phyloP scores from a whole-genome alignment of 2,113 vertebrate genomes.

The Orycteropus afer region DNA sequence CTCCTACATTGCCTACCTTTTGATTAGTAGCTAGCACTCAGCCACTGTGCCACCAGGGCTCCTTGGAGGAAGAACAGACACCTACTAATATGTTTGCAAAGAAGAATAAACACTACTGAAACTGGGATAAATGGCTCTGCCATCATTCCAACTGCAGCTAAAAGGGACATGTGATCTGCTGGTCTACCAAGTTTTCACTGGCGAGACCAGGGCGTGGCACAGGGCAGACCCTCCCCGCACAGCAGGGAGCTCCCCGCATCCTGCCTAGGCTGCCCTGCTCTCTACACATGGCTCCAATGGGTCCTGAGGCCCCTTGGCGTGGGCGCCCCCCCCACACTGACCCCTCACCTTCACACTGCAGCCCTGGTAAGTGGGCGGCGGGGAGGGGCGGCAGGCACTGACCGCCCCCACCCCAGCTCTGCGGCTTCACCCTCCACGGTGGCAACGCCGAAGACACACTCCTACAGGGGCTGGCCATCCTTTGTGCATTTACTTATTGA shows the following conservation, averaged over 20 bases:
- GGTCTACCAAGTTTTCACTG: not conserved
- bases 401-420: not conserved
- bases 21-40: no score
- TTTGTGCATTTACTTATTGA: not conserved
- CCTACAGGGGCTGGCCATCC: not conserved
- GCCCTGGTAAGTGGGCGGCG: accelerated
- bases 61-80: not conserved
- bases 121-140: not conserved
- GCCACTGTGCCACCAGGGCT: not conserved
- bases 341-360: not conserved
- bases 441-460: not conserved
- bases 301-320: not conserved
- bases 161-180: accelerated
- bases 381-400: no score
- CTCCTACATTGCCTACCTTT: no score
- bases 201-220: accelerated
- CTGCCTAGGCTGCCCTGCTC: no score
- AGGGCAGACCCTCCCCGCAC: not conserved
- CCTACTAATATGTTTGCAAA: not conserved
- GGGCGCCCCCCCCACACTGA: accelerated
- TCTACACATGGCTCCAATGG: accelerated
- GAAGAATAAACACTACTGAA: not conserved
- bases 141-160: accelerated
- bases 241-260: not conserved
- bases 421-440: accelerated